These are phyloP conservation scores for Rhabdomys pumilio DNA, from an alignment of 2,797 vertebrate genomes.

Conservation along the genomic window DNA sequence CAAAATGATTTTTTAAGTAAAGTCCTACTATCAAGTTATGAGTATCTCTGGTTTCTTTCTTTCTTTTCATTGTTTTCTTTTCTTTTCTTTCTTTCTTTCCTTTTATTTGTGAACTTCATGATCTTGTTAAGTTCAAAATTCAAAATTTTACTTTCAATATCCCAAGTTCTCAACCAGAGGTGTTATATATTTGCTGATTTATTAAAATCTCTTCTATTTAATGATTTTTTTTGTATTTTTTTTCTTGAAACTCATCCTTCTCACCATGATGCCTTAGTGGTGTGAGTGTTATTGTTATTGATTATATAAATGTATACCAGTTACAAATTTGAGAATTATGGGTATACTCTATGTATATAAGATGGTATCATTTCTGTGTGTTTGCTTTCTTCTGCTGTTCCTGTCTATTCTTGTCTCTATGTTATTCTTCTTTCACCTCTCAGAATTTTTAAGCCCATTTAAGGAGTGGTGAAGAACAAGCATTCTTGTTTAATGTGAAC, in stretches of 20 bases:
- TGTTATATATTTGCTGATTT: not conserved
- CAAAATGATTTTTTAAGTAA: conserved; percentile 60
- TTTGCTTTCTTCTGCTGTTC: conserved; percentile 34
- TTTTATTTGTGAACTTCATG: conserved; percentile 33
- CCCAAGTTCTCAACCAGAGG: not conserved
- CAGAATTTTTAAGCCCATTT: conserved; percentile 37
- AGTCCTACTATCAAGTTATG: conserved; percentile 6
- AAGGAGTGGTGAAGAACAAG: conserved; percentile 25
- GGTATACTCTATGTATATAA: not conserved
- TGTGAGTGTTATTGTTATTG: not conserved
- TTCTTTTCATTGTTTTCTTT: not conserved
- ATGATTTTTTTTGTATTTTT: not conserved
- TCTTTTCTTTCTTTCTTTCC: not conserved
- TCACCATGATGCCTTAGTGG: not conserved
- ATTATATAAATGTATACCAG: not conserved
- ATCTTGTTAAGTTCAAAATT: not conserved
- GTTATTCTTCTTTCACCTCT: conserved; percentile 9
- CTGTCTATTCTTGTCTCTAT: not conserved
- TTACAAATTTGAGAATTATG: not conserved
- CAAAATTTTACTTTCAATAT: not conserved
- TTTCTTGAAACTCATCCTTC: not conserved
- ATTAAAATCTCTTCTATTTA: conserved; percentile 45
- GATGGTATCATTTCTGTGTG: not conserved
- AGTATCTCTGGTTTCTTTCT: not conserved
- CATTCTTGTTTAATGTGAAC: conserved; percentile 31